A percentile compares a stretch with the other conserved stretches of the same genome.
phyloP scores from a whole-genome alignment of 64 coral and sea anemone species.

The Montipora sp. region DNA sequence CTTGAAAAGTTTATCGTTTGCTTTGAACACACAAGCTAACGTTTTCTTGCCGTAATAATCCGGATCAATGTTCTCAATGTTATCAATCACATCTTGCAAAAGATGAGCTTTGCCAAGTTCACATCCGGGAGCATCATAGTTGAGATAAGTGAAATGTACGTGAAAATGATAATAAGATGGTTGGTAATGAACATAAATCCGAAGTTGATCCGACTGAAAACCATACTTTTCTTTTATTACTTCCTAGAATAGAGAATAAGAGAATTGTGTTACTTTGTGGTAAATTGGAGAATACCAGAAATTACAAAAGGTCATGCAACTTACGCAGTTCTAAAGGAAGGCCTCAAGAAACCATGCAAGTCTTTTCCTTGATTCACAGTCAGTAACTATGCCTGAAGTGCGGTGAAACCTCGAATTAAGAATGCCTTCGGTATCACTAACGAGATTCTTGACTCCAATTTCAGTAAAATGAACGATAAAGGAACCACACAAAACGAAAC shows the following conservation, averaged over 20 bases:
- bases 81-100: conserved; percentile 92
- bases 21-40: conserved; percentile 73
- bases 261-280: not conserved
- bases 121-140: conserved; percentile 81
- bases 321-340: too few species aligned
- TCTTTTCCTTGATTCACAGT: too few species aligned
- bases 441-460: too few species aligned
- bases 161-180: conserved; percentile 98
- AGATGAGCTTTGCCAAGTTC: conserved; percentile 87
- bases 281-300: too few species aligned
- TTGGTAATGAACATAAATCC: conserved; percentile 96
- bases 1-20: conserved; percentile 77
- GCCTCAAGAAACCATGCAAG: too few species aligned
- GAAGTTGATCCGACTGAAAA: conserved; percentile 66
- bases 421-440: too few species aligned
- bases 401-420: too few species aligned
- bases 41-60: conserved; percentile 91
- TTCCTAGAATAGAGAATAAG: conserved; percentile 63
- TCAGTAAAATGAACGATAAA: too few species aligned
- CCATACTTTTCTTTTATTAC: conserved; percentile 75
- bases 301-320: too few species aligned
- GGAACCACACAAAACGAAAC: too few species aligned
- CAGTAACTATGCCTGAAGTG: too few species aligned
- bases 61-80: conserved; percentile 88
- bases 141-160: conserved; percentile 95